Evolutionary conservation across 2,113 vertebrate species (phyloP).

Genomic region (Pristiophorus japonicus): DNA sequence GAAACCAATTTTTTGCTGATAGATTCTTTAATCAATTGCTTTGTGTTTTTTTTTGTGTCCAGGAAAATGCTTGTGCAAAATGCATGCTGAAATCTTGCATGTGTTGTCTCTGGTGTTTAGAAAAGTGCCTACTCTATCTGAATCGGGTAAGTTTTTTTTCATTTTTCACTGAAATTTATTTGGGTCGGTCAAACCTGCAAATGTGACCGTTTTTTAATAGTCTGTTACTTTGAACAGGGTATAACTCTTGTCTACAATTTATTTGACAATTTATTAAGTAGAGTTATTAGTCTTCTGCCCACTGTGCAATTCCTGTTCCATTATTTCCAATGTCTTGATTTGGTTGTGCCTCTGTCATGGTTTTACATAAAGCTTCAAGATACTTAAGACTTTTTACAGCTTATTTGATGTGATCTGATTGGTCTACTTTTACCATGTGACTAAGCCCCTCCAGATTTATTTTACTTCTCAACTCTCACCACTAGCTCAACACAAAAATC

Average conservation of each 20-base stretch:
- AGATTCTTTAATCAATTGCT: conserved; percentile 33
- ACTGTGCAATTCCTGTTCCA: too few species aligned
- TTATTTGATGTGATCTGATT: not conserved
- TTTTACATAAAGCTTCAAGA: not conserved
- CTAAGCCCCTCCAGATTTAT: not conserved
- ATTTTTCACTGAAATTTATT: not conserved
- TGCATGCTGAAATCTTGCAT: conserved; percentile 93
- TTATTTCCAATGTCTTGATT: too few species aligned
- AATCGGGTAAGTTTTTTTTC: conserved; percentile 75
- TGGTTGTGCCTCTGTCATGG: not conserved
- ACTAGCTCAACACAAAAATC: not conserved
- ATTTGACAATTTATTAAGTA: not conserved
- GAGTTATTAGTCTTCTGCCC: not conserved
- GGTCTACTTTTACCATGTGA: not conserved
- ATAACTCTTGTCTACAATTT: not conserved
- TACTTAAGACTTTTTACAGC: not conserved
- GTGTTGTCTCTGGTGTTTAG: conserved; percentile 98
- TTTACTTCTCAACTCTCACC: not conserved
- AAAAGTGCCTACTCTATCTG: conserved; percentile 98
- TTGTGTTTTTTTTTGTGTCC: conserved; percentile 34
- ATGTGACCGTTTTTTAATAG: not conserved
- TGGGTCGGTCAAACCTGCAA: not conserved
- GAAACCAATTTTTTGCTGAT: not conserved
- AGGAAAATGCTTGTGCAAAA: conserved; percentile 92
- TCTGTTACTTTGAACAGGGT: not conserved